phyloP scores from a whole-genome alignment of 2,888 invertebrate species.

The Eupithecia insigniata region DNA sequence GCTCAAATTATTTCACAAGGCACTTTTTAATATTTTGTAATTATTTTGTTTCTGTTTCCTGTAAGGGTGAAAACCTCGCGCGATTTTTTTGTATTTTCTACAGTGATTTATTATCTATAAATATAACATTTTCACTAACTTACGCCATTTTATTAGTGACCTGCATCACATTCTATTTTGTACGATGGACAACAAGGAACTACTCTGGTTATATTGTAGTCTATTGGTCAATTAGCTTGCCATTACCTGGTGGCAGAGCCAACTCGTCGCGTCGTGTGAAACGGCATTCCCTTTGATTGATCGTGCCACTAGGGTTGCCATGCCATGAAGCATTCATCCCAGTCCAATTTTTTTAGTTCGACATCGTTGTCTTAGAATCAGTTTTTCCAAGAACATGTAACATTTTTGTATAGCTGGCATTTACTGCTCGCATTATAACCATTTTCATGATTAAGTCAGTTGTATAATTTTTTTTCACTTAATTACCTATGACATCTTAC shows the following conservation, averaged over 20 bases:
- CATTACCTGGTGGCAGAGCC: slow-evolving; percentile 29
- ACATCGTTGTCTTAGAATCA: neutral
- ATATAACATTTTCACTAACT: neutral
- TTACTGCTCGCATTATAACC: no score
- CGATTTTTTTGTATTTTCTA: no score
- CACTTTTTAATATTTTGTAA: no score
- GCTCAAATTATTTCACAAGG: no score
- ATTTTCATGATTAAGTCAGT: no score
- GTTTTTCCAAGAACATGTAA: no score
- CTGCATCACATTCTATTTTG: neutral
- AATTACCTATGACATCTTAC: no score
- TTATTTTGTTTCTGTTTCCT: no score
- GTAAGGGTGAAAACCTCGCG: no score
- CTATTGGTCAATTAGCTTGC: slow-evolving; percentile 14
- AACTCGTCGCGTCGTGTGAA: slow-evolving; percentile 37
- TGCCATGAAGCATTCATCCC: neutral
- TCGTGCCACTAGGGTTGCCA: slow-evolving; percentile 52
- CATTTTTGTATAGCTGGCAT: no score
- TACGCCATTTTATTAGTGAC: neutral
- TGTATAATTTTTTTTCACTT: no score
- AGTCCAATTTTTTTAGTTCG: neutral
- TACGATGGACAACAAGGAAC: slow-evolving; percentile 4
- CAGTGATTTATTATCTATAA: no score
- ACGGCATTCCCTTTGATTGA: slow-evolving; percentile 52
- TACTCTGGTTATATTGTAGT: neutral